Conservation (phyloP, 1,140 invertebrate species). For the Nixonia krombeini region DNA sequence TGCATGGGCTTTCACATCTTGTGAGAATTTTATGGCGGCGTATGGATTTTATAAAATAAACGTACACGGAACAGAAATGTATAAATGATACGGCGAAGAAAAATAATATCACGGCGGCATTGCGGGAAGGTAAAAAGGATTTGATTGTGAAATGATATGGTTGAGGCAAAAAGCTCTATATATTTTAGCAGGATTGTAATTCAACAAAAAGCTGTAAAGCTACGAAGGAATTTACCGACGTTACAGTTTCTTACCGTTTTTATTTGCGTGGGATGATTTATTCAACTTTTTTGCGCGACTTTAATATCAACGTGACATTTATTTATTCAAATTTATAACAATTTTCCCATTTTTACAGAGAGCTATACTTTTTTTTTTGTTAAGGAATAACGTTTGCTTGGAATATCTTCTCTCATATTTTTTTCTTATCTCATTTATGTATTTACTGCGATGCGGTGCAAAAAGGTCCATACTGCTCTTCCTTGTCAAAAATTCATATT, state of each 20-base stretch:
- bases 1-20: no score
- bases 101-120: conserved; percentile 11
- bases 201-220: conserved; percentile 16
- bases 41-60: conserved; percentile 1
- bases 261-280: neutral
- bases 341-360: no score
- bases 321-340: no score
- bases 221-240: neutral
- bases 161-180: conserved; percentile 1
- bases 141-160: conserved; percentile 14
- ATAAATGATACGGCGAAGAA: conserved; percentile 18
- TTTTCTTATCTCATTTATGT: no score
- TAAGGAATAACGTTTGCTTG: no score
- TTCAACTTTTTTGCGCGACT: neutral
- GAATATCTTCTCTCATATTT: no score
- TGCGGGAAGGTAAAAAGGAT: conserved; percentile 5
- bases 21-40: neutral
- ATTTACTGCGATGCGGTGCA: no score
- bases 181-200: conserved; percentile 9
- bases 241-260: neutral
- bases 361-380: no score
- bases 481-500: no score
- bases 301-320: no score
- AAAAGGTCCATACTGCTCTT: no score
- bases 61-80: neutral